Conservation (phyloP, 1,140 invertebrate genomes). For the Philaenus spumarius region DNA sequence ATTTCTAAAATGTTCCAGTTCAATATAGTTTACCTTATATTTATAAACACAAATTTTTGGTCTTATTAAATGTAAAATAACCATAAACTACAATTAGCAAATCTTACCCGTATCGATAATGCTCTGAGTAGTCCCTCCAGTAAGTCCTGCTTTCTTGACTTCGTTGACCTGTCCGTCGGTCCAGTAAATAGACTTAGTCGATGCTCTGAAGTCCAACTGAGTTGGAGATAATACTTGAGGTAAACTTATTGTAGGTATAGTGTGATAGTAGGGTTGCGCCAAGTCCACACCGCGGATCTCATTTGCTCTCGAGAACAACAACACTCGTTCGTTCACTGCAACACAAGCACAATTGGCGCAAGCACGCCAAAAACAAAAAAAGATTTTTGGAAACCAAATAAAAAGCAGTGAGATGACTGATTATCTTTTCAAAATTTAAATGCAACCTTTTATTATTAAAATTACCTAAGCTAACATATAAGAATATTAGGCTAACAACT, state of each 20-base stretch:
- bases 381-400: background rate
- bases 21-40: too few relatives aligned
- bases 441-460: too few relatives aligned
- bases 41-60: too few relatives aligned
- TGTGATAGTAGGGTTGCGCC: constrained; percentile 62
- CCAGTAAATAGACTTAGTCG: constrained; percentile 67
- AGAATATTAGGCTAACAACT: too few relatives aligned
- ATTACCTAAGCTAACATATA: too few relatives aligned
- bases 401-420: background rate
- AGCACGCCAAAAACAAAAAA: constrained; percentile 12
- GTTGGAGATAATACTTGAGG: constrained; percentile 54
- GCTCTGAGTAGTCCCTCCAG: constrained; percentile 56
- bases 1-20: too few relatives aligned
- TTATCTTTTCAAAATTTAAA: background rate
- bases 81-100: background rate
- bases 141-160: constrained; percentile 61
- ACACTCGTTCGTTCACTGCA: constrained; percentile 64
- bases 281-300: constrained; percentile 81
- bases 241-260: constrained; percentile 66
- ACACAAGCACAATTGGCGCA: constrained; percentile 23
- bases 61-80: too few relatives aligned
- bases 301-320: constrained; percentile 64
- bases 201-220: constrained; percentile 61
- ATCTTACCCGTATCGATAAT: constrained; percentile 63
- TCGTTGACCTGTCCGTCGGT: constrained; percentile 66